Evolutionary conservation across 2,888 invertebrate genomes (phyloP).

Genomic region (Mimumesa dahlbomi): DNA sequence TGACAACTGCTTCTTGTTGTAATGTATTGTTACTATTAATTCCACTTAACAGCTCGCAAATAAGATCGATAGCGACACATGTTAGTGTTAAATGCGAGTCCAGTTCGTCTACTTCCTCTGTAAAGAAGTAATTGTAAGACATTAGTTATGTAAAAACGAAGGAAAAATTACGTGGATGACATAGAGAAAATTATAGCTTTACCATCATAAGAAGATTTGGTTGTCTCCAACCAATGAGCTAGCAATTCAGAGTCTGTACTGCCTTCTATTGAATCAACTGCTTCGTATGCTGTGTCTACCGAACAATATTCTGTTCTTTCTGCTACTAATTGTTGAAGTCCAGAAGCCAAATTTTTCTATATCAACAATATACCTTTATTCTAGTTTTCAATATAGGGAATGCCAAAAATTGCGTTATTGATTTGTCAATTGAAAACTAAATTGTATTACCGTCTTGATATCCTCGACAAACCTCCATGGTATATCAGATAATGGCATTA

Average conservation of each 20-base stretch:
- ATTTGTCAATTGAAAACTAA: not conserved
- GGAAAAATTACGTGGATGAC: not conserved
- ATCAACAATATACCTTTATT: not conserved
- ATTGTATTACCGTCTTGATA: conserved; percentile 74
- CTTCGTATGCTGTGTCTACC: conserved; percentile 84
- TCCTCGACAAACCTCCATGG: conserved; percentile 81
- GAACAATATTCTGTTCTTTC: conserved; percentile 83
- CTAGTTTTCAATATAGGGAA: no score
- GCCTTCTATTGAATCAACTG: conserved; percentile 83
- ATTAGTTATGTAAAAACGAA: not conserved
- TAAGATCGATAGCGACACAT: conserved; percentile 79
- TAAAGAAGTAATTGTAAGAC: no score
- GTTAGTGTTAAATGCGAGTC: conserved; percentile 81
- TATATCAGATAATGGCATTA: conserved; percentile 76
- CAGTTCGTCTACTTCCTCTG: conserved; percentile 82
- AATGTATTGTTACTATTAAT: conserved; percentile 78
- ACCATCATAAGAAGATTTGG: conserved; percentile 73
- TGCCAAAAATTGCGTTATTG: no score
- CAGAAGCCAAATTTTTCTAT: conserved; percentile 62
- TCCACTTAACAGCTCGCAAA: conserved; percentile 81
- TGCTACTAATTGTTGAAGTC: conserved; percentile 71
- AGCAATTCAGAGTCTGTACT: conserved; percentile 74
- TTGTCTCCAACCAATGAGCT: conserved; percentile 74
- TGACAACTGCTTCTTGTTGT: conserved; percentile 81
- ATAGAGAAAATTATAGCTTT: no score